Base-by-base conservation (phyloP, 1,140 invertebrate genomes). In the Drosophila equinoxialis region DNA sequence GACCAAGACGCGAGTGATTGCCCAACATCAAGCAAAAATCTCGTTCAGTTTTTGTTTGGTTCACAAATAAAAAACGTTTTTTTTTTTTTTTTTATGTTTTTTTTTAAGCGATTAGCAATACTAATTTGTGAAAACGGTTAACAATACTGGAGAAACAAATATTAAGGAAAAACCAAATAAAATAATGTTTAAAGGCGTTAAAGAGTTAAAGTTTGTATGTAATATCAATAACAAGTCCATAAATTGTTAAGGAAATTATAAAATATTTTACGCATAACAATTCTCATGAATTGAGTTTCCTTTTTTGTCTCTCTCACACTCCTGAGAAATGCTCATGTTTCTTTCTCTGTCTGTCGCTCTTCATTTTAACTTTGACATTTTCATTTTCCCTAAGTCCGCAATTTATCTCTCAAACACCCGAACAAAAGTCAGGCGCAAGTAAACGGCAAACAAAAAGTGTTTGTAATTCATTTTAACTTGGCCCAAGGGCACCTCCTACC, bases 391-490 rank as follows among this genome's bases (percentile, higher is more conserved):
- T 26, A 64, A 71, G 65, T 61, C 55, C 70, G 42, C 74, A 78
- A 75, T 69, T 67, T 58, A 54, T 61, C 45, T 51, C 45, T 51
- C 45, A 51, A 51, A 51, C 45, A 51, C 17, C 45, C 45, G 45
- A 42, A 45, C 68, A 61, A 65, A 77, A 75, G 74, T 74, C 71
- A 75, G 64, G n/a, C 55, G 39, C 48, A 61, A 60, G 66, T 30
- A 69, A 83, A 85, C 67, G 82, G 77, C 82, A 87, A 76, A 79
- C 84, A 84, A 89, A 89, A 89, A 84, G 80, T 87, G 84, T 89
- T 87, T 87, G 84, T 89, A 87, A 87, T 87, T 89, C 84, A 87
- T 83, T 87, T 89, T 77, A 84, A 89, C 73, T 83, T 89, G 80
- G 84, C 73, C 74, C 74, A 76, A 70, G 73, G 74, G 73, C 54